Evolutionary conservation across 2,888 invertebrate species (phyloP).

Genomic region (Anoplius nigerrimus): DNA sequence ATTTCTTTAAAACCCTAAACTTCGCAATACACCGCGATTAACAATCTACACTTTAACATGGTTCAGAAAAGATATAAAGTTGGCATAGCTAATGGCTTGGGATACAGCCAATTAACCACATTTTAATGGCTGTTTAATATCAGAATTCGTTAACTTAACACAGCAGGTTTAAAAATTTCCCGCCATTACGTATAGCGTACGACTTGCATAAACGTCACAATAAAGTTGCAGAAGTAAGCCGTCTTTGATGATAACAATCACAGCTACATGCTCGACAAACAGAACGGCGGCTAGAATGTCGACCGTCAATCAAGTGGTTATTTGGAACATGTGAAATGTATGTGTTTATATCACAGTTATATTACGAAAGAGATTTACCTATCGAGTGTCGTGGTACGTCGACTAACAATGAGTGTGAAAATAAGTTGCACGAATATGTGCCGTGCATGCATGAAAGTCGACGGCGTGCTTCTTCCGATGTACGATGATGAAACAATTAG

Average conservation of each 20-base stretch:
- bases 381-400: neutral
- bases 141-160: no score
- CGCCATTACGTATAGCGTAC: neutral
- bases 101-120: no score
- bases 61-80: no score
- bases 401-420: slow-evolving; percentile 58
- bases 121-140: no score
- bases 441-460: slow-evolving; percentile 71
- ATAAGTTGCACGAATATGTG: slow-evolving; percentile 65
- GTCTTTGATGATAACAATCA: neutral
- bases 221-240: neutral
- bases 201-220: neutral
- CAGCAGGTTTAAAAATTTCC: neutral
- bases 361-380: slow-evolving; percentile 19
- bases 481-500: slow-evolving; percentile 63
- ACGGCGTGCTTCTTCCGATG: slow-evolving; percentile 66
- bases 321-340: slow-evolving; percentile 47
- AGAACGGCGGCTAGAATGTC: neutral
- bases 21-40: no score
- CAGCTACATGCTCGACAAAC: slow-evolving; percentile 1
- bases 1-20: no score
- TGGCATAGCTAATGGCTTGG: no score
- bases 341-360: slow-evolving; percentile 23
- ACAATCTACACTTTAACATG: no score
- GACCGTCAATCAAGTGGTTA: neutral